Evolutionary conservation across 2,797 vertebrate species (phyloP).

Genomic region (Pelodytes ibericus): DNA sequence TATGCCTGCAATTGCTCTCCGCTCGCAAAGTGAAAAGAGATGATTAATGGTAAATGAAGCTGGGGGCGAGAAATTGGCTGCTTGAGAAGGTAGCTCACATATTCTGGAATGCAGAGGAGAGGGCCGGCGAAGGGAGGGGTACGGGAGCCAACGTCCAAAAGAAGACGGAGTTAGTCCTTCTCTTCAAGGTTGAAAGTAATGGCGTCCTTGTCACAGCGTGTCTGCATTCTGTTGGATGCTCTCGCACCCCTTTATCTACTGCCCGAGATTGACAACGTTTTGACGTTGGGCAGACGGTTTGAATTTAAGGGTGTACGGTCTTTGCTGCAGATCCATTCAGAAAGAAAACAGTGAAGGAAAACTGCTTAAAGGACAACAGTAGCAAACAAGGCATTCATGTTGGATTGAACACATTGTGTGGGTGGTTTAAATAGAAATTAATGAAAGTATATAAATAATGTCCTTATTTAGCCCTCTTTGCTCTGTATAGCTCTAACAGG

Average conservation of each 20-base stretch:
- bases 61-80: slow-evolving; percentile 57
- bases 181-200: slow-evolving; percentile 53
- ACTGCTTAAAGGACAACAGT: not conserved
- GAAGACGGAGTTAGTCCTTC: slow-evolving; percentile 57
- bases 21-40: slow-evolving; percentile 61
- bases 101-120: not conserved
- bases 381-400: not conserved
- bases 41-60: slow-evolving; percentile 61
- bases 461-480: too few relatives aligned
- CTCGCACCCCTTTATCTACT: slow-evolving; percentile 36
- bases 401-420: too few relatives aligned
- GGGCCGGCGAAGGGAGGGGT: not conserved
- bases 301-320: not conserved
- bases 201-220: slow-evolving; percentile 10
- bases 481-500: too few relatives aligned
- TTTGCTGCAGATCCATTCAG: not conserved
- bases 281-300: slow-evolving; percentile 12
- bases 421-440: too few relatives aligned
- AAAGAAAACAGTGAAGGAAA: not conserved
- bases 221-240: slow-evolving; percentile 12
- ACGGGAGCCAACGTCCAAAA: slow-evolving; percentile 36
- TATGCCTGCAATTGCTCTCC: slow-evolving; percentile 59
- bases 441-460: too few relatives aligned
- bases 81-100: slow-evolving; percentile 56
- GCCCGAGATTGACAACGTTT: slow-evolving; percentile 26